phyloP scores from a whole-genome alignment of 2,888 invertebrate species.

The Sarcophaga subvicina region DNA sequence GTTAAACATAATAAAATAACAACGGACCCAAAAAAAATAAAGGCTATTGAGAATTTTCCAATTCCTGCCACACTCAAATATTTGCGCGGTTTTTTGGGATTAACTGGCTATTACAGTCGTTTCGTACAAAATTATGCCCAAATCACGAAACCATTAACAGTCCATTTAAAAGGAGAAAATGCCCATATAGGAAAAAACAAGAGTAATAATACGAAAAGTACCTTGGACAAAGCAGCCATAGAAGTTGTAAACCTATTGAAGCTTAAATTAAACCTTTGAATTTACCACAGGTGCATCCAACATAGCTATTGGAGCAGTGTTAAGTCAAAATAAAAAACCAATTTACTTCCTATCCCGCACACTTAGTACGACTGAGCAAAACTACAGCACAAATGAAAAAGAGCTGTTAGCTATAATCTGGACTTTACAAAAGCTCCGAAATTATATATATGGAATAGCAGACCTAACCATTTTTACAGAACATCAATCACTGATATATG shows the following conservation, averaged over 20 bases:
- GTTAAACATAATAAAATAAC: slow-evolving; percentile 8
- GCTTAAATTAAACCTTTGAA: slow-evolving; percentile 8
- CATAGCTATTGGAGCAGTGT: too few species aligned
- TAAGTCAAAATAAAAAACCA: too few species aligned
- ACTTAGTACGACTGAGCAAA: too few species aligned
- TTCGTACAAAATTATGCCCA: slow-evolving; percentile 26
- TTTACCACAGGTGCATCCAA: slow-evolving; percentile 22
- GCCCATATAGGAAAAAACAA: slow-evolving; percentile 8
- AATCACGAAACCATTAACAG: slow-evolving; percentile 31
- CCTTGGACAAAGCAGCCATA: background rate
- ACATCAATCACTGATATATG: slow-evolving; percentile 45
- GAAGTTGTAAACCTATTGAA: too few species aligned
- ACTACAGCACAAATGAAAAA: too few species aligned
- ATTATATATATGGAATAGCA: slow-evolving; percentile 74
- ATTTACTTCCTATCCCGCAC: too few species aligned
- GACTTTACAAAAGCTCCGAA: slow-evolving; percentile 77
- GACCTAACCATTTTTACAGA: slow-evolving; percentile 55
- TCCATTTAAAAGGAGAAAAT: slow-evolving; percentile 24
- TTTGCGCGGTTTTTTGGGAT: background rate
- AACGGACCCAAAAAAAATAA: background rate
- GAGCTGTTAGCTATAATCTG: slow-evolving; percentile 75
- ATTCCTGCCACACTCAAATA: background rate
- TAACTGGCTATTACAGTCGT: background rate
- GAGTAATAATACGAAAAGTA: background rate
- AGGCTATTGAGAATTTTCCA: too few species aligned